phyloP scores from a whole-genome alignment of 2,888 invertebrate genomes.

The Drosophila dives region DNA sequence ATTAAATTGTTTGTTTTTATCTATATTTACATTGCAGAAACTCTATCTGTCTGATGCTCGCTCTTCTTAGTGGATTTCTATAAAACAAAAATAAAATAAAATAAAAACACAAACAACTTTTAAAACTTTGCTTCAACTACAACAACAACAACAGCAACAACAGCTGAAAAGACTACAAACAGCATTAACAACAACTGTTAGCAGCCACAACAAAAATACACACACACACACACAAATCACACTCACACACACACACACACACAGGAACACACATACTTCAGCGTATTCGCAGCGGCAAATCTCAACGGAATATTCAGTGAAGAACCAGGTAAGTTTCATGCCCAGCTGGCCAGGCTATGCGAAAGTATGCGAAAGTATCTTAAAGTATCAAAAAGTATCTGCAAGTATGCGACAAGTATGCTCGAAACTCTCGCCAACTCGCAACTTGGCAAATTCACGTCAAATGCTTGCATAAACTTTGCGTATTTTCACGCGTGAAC shows the following conservation, averaged over 20 bases:
- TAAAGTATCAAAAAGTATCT: constrained; percentile 47
- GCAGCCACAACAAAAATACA: constrained; percentile 30
- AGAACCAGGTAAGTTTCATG: constrained; percentile 60
- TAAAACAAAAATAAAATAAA: constrained; percentile 50
- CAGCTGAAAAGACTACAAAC: constrained; percentile 13
- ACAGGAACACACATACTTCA: constrained; percentile 9
- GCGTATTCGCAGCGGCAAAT: constrained; percentile 56
- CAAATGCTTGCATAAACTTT: constrained; percentile 69
- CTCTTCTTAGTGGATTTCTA: constrained; percentile 71
- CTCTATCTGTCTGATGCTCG: constrained; percentile 70
- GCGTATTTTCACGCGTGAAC: constrained; percentile 62
- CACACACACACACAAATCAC: constrained; percentile 25
- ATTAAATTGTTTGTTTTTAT: constrained; percentile 21
- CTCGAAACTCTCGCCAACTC: constrained; percentile 39
- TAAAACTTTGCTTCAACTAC: constrained; percentile 55
- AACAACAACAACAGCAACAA: constrained; percentile 32
- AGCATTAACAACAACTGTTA: constrained; percentile 24
- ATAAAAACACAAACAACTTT: constrained; percentile 51
- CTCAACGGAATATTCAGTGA: constrained; percentile 69
- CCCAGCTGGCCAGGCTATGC: constrained; percentile 35
- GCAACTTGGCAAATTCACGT: constrained; percentile 47
- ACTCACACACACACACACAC: background rate
- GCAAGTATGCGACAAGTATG: constrained; percentile 65
- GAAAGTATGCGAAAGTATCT: constrained; percentile 47
- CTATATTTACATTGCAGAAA: constrained; percentile 65